Evolutionary conservation across 1,140 invertebrate species (phyloP).

Genomic region (Brachionus asplanchnoidis): DNA sequence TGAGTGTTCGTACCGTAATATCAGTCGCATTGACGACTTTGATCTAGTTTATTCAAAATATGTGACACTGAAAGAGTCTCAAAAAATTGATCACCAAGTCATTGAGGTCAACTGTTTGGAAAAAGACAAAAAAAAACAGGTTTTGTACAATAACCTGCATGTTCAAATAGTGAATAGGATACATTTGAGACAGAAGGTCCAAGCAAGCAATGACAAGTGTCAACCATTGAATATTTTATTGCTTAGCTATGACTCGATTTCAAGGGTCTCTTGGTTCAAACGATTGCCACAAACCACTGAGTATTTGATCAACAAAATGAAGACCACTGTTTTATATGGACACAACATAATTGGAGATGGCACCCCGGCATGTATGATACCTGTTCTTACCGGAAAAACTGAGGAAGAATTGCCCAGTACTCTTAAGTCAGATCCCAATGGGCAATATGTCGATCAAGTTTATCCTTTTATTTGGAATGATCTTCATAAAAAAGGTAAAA

Average conservation of each 20-base stretch:
- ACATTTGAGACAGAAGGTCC: background rate
- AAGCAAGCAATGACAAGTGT: background rate
- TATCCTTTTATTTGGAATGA: conserved; percentile 59
- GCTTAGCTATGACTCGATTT: conserved; percentile 46
- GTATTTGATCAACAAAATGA: conserved; percentile 55
- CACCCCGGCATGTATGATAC: conserved; percentile 65
- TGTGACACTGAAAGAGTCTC: background rate
- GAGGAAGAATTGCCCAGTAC: conserved; percentile 80
- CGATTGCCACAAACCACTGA: conserved; percentile 44
- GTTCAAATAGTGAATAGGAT: background rate
- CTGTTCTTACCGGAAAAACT: conserved; percentile 76
- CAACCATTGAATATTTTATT: conserved; percentile 44
- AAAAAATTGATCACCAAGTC: background rate
- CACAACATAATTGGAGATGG: conserved; percentile 91
- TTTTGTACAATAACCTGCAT: conserved; percentile 1
- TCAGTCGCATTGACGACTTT: background rate
- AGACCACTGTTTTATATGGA: conserved; percentile 67
- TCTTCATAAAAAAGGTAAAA: conserved; percentile 16
- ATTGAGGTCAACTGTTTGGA: background rate
- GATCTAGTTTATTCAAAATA: background rate
- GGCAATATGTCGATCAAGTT: conserved; percentile 55
- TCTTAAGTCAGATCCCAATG: conserved; percentile 52
- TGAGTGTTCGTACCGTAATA: background rate
- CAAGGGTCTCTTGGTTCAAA: conserved; percentile 43
- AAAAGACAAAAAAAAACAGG: background rate